Percentiles rank a stretch among this genome's conserved stretches.
Conservation (phyloP, 2,888 invertebrate species). For the Troides oblongomaculatus region DNA sequence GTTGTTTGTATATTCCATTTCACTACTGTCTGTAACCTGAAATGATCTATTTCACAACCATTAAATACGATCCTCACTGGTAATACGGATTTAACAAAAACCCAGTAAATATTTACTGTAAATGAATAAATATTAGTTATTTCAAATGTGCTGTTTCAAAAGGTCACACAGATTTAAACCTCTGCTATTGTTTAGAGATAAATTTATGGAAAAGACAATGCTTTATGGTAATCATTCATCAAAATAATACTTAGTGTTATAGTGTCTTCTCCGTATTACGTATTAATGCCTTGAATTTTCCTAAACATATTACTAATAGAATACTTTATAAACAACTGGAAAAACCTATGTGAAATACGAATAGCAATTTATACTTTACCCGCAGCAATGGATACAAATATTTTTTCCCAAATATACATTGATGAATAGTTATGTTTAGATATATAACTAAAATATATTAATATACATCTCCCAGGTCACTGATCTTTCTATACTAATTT, state of each 20-base stretch:
- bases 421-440: neutral
- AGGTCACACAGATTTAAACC: too few relatives aligned
- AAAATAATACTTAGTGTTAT: too few relatives aligned
- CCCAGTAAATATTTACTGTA: neutral
- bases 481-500: slow-evolving; percentile 16
- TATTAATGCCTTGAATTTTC: too few relatives aligned
- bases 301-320: neutral
- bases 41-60: neutral
- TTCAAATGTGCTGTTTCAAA: too few relatives aligned
- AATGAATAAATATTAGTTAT: neutral
- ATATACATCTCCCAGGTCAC: slow-evolving; percentile 14
- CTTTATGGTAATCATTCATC: too few relatives aligned
- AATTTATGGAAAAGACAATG: too few relatives aligned
- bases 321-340: neutral
- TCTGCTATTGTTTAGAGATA: too few relatives aligned
- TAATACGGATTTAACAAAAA: neutral
- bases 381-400: neutral
- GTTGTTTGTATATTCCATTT: neutral
- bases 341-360: neutral
- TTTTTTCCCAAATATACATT: neutral
- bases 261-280: too few relatives aligned
- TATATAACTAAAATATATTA: slow-evolving; percentile 5
- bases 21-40: neutral
- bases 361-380: neutral
- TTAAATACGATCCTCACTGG: neutral